Conservation (phyloP, 2,888 invertebrate genomes). For the Caenorhabditis doughertyi region DNA sequence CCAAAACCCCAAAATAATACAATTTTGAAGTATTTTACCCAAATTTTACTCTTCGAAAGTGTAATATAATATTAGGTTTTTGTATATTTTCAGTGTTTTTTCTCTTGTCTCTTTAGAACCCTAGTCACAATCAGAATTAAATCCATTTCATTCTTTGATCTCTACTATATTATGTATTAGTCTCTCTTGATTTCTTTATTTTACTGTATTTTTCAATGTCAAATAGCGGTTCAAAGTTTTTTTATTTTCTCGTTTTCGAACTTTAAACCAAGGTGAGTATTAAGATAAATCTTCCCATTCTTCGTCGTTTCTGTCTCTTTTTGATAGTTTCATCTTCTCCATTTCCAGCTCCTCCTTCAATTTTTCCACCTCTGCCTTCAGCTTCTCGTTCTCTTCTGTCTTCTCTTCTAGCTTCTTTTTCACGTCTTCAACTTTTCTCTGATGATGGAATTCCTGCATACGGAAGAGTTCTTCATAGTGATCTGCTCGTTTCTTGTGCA, state of each 20-base stretch:
- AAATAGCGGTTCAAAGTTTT: background rate
- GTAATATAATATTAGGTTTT: background rate
- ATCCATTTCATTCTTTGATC: no score
- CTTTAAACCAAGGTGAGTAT: background rate
- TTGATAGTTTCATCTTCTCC: slow-evolving; percentile 4
- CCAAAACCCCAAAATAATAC: slow-evolving; percentile 61
- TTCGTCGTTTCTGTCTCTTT: slow-evolving; percentile 5
- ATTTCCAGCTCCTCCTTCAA: background rate
- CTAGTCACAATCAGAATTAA: no score
- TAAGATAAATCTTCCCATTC: slow-evolving; percentile 12
- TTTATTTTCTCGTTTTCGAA: background rate
- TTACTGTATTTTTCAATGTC: no score
- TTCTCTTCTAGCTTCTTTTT: background rate
- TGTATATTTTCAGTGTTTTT: no score
- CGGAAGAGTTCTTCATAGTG: background rate
- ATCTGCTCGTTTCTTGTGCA: background rate
- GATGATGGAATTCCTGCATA: slow-evolving; percentile 1
- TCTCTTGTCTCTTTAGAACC: no score
- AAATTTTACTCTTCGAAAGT: background rate
- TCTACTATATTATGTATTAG: no score
- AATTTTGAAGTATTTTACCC: background rate
- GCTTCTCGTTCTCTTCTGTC: background rate
- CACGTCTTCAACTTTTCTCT: background rate
- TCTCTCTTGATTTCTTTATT: no score
- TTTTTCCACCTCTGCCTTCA: slow-evolving; percentile 15